Evolutionary conservation across 92 coral and sea anemone species (phyloP).

Genomic region (Isaurus tuberculatus): DNA sequence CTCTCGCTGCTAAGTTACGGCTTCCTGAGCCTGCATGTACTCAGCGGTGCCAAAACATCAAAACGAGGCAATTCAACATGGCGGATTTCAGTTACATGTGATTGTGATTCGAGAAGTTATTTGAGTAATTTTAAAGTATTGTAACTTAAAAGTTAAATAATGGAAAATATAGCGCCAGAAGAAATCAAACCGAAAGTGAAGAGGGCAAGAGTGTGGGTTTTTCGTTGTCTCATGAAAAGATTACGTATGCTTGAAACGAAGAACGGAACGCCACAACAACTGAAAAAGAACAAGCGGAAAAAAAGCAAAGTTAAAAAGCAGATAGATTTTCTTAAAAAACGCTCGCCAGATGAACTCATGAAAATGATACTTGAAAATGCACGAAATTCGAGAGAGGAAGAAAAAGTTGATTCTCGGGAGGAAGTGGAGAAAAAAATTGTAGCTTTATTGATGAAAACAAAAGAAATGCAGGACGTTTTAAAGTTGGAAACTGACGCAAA

Average conservation of each 20-base stretch:
- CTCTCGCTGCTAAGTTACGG: conserved; percentile 70
- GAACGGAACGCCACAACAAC: conserved; percentile 77
- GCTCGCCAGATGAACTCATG: conserved; percentile 44
- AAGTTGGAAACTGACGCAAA: neutral
- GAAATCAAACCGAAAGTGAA: conserved; percentile 70
- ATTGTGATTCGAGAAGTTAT: neutral
- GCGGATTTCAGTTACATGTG: neutral
- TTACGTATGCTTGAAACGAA: conserved; percentile 72
- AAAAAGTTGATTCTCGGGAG: neutral
- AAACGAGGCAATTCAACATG: conserved; percentile 41
- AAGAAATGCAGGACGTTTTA: conserved; percentile 14
- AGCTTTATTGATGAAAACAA: conserved; percentile 6
- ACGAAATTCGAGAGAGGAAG: neutral
- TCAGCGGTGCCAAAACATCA: neutral
- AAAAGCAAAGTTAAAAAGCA: conserved; percentile 69
- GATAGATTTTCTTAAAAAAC: conserved; percentile 75
- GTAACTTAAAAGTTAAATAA: neutral
- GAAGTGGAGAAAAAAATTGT: conserved; percentile 9
- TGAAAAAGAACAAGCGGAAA: conserved; percentile 81
- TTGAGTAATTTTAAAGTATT: too few species aligned
- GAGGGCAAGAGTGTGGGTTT: conserved; percentile 79
- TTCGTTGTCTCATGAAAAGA: conserved; percentile 78
- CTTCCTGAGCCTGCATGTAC: conserved; percentile 54
- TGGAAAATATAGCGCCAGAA: too few species aligned
- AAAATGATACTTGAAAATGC: conserved; percentile 8